Evolutionary conservation across 2,113 vertebrate genomes (phyloP).

Genomic region (Pomatorhinus ruficollis): DNA sequence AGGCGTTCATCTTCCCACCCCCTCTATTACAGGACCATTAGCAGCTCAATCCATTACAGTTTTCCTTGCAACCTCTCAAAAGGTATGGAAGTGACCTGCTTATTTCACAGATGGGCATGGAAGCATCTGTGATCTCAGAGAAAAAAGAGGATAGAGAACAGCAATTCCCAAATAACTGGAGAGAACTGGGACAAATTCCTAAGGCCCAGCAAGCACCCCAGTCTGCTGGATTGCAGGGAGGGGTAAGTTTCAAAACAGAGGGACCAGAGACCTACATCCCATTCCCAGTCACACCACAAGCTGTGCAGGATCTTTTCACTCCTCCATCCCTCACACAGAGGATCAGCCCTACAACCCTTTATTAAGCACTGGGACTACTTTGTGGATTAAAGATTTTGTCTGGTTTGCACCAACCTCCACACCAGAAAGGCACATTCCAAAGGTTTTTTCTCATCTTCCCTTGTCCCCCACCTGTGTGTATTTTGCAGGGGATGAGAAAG

Average conservation of each 20-base stretch:
- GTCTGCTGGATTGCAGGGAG: background rate
- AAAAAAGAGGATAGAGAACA: background rate
- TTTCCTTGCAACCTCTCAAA: background rate
- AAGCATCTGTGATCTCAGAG: background rate
- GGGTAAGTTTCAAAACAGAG: background rate
- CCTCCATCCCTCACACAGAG: background rate
- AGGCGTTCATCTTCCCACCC: background rate
- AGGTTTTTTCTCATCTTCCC: background rate
- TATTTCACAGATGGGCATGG: background rate
- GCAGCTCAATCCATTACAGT: background rate
- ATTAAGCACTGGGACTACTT: background rate
- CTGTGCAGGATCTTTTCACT: background rate
- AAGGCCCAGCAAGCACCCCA: background rate
- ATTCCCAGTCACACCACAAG: background rate
- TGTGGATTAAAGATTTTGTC: background rate
- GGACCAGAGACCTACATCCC: background rate
- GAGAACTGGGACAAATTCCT: background rate
- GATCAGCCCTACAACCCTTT: background rate
- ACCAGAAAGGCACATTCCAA: background rate
- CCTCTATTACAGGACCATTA: background rate
- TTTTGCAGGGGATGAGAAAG: background rate
- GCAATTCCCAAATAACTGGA: rapidly evolving
- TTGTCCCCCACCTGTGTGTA: rapidly evolving
- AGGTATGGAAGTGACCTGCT: background rate
- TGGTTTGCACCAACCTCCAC: background rate